Evolutionary conservation across 2,113 vertebrate genomes (phyloP), one percentile per base, ranked within the genome.

Genomic region (Ranitomeya variabilis): DNA sequence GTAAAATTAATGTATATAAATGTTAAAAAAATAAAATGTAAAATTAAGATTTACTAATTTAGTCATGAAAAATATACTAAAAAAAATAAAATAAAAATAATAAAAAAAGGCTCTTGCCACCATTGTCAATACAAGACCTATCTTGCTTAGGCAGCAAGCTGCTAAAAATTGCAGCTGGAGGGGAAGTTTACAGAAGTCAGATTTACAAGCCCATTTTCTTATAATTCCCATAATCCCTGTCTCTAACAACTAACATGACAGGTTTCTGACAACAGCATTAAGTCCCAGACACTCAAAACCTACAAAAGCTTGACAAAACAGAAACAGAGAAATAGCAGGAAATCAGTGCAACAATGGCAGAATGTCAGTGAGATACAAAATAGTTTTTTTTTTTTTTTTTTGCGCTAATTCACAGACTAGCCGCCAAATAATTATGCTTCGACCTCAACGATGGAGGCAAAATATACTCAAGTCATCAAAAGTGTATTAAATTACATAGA

Each of bases 221-320:
- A 51, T 4, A 83, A 52, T 83, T 19, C 59, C 37, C n/a, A 45
- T 83, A 66, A 83, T 83, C 80, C 80, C n/a, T 51, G 16, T 64
- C 80, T 64, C 9, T 83, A 83, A 83, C 80, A 66, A 64, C 80
- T 64, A 37, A 37, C 59, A 83, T 37, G 60, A 83, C 80, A 83
- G 12, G 60, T 83, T 15, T 16, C 60, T 52, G 37, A 83, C 80
- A 83, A 83, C 23, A 83, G 18, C 37, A 83, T 51, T 66, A 66
- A 51, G 60, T 83, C 15, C 23, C 19, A 83, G 80, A 64, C 80
- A 83, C 60, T 66, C 80, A 83, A 66, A 37, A 66, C 8, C 60
- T 66, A 66, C 80, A 64, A 83, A 12, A 52, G 60, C 31, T 37
- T 45, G 37, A 64, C 80, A n/a, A 51, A 83, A 82, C 59, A 82